These are phyloP conservation scores for Ditula angustiorana DNA, from an alignment of 2,888 invertebrate species.

Conservation along the genomic window DNA sequence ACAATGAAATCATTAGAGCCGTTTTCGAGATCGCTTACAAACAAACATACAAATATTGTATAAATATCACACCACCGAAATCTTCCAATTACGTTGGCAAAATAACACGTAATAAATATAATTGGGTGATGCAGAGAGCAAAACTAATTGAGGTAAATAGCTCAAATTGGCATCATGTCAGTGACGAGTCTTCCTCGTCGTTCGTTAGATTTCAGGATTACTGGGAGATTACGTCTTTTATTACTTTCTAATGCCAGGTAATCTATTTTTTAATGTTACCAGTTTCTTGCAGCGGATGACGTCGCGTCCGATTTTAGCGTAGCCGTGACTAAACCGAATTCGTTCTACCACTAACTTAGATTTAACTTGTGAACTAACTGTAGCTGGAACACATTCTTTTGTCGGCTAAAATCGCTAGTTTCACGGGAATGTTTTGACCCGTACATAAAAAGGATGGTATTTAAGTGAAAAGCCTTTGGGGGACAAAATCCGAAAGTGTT, in stretches of 20 bases:
- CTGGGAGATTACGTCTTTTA: neutral
- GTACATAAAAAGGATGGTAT: neutral
- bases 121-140: no score
- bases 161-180: neutral
- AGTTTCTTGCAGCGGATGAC: slow-evolving; percentile 10
- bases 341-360: slow-evolving; percentile 26
- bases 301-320: slow-evolving; percentile 25
- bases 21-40: no score
- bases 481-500: no score
- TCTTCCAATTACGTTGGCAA: no score
- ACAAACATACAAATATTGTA: no score
- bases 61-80: no score
- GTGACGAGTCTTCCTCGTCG: no score
- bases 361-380: slow-evolving; percentile 28
- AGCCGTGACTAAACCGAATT: slow-evolving; percentile 25
- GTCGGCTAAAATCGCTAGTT: neutral
- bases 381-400: neutral
- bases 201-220: no score
- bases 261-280: slow-evolving; percentile 1
- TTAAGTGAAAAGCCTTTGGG: no score
- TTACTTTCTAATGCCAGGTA: neutral
- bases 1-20: no score
- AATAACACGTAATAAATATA: no score
- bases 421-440: neutral
- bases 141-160: neutral